These are phyloP conservation scores for Athalia cordata DNA, from an alignment of 2,888 invertebrate species.

Conservation along the genomic window DNA sequence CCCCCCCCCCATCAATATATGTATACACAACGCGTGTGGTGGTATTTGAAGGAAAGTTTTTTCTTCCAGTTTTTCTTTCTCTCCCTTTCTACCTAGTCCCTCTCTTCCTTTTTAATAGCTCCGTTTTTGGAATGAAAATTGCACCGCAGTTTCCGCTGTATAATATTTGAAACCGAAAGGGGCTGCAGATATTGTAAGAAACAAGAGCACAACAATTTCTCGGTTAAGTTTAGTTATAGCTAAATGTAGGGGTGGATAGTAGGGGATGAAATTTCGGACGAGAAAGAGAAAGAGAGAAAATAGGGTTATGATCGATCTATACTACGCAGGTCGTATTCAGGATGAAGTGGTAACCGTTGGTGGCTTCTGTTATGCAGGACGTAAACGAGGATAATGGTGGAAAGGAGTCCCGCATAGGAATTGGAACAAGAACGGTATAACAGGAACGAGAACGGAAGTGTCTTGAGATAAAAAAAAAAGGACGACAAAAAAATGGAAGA, in stretches of 20 bases:
- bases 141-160: too few relatives aligned
- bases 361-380: conserved; percentile 17
- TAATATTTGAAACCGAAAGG: too few relatives aligned
- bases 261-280: conserved; percentile 27
- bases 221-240: too few relatives aligned
- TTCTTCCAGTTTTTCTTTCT: too few relatives aligned
- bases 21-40: too few relatives aligned
- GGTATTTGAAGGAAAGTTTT: too few relatives aligned
- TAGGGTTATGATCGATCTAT: conserved; percentile 31
- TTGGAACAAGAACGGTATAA: conserved; percentile 7
- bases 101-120: too few relatives aligned
- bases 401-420: conserved; percentile 23
- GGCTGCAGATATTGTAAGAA: too few relatives aligned
- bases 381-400: conserved; percentile 41
- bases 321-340: conserved; percentile 29
- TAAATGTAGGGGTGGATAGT: not conserved
- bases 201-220: too few relatives aligned
- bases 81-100: too few relatives aligned
- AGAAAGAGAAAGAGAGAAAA: not conserved
- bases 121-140: too few relatives aligned
- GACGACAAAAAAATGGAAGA: not conserved
- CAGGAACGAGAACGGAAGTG: conserved; percentile 3
- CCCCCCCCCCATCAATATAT: too few relatives aligned
- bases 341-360: conserved; percentile 41
- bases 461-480: not conserved